phyloP scores from a whole-genome alignment of 2,888 invertebrate genomes.

The Mechanitis messenoides region DNA sequence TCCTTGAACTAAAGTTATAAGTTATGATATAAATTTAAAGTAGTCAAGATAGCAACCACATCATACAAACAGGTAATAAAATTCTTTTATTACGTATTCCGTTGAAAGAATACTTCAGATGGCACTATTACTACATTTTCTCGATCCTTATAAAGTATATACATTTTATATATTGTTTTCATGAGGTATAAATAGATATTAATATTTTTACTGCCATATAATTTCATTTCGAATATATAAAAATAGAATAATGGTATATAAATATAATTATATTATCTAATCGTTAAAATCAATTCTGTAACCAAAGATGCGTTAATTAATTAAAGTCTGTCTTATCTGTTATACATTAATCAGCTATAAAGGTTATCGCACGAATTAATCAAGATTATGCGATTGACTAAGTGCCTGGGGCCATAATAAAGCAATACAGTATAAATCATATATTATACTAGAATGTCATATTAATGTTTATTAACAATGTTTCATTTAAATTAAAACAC shows the following conservation, averaged over 20 bases:
- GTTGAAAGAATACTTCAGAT: slow-evolving; percentile 5
- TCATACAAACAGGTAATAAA: slow-evolving; percentile 23
- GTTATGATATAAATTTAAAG: slow-evolving; percentile 2
- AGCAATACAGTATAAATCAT: neutral
- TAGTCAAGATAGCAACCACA: slow-evolving; percentile 21
- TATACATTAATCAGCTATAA: slow-evolving; percentile 4
- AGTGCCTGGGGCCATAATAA: neutral
- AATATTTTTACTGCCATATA: too few species aligned
- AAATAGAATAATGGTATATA: neutral
- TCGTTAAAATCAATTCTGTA: neutral
- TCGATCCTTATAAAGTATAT: slow-evolving; percentile 9
- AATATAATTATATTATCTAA: neutral
- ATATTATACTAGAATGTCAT: neutral
- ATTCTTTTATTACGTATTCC: slow-evolving; percentile 27
- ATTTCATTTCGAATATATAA: neutral
- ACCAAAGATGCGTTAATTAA: slow-evolving; percentile 3
- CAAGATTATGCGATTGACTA: slow-evolving; percentile 5
- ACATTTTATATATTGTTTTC: too few species aligned
- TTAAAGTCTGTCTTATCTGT: slow-evolving; percentile 1
- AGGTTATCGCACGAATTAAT: slow-evolving; percentile 4
- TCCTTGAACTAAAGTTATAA: too few species aligned
- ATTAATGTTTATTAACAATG: neutral
- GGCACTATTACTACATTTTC: slow-evolving; percentile 15
- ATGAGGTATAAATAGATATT: too few species aligned
- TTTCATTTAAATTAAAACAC: too few species aligned